Evolutionary conservation across 1,140 invertebrate genomes (phyloP), one percentile per base, ranked within the genome.

Genomic region (Aradophagus sp.): DNA sequence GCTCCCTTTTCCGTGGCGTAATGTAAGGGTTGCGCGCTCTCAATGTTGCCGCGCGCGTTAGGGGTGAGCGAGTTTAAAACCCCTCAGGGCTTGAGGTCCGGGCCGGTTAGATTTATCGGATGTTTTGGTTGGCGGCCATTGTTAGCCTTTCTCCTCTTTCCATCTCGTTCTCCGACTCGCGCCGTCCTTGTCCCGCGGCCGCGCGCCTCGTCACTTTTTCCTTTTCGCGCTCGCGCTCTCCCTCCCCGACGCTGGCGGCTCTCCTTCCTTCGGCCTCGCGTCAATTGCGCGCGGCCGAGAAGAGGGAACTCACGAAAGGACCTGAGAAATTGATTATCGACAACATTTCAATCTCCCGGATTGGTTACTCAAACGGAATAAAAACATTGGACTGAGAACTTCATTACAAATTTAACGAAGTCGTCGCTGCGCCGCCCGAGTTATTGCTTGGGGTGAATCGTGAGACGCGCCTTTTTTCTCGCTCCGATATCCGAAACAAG

Each of bases 111-210:
- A 86, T 86, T 85, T 86, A 86, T 86, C 83, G 84, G 80, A 85
- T 86, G 83, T 86, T 86, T 86, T 84, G 84, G 83, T 85, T 83
- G 83, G 83, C 84, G 81, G 83, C 83, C 84, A 86, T 85, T 84
- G 83, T 84, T 84, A 81, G 74, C 75, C 69, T 69, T 68, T 77
- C 73, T 76, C 74, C 59, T 76, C 19, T 55, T 59, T 56, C 47
- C 29, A 19, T 71, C 47, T 38, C 58, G 19, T 13, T 41, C 31
- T 45, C 29, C 47, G n/a, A 12, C 34, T 36, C 20, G 19, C 23
- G 48, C 53, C 39, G 26, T 26, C 36, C 6, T 34, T 34, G 12
- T 27, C 8, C 1, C 48, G n/a, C 41, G 17, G 2, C 5, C 20
- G 1, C 2, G 26, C 3, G n/a, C n/a, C n/a, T n/a, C 29, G 16